Evolutionary conservation across 2,888 invertebrate genomes (phyloP).

Genomic region (Lepidochrysops patricia): DNA sequence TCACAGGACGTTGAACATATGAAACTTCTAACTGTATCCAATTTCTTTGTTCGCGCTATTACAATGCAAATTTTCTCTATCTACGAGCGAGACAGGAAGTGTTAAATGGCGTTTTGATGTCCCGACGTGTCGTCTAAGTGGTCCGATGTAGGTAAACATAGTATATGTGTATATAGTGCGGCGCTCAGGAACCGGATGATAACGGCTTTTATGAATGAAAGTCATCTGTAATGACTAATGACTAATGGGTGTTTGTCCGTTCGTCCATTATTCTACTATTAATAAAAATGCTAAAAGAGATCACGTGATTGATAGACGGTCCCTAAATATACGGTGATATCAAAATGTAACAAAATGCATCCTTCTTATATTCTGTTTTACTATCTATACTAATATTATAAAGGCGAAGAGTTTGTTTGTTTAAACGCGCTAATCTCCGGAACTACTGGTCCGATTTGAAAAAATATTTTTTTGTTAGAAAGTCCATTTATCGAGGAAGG

Average conservation of each 20-base stretch:
- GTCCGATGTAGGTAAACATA: slow-evolving; percentile 65
- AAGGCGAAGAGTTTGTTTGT: too few relatives aligned
- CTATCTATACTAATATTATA: too few relatives aligned
- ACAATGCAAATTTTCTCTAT: slow-evolving; percentile 1
- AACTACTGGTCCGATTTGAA: too few relatives aligned
- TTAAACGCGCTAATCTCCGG: too few relatives aligned
- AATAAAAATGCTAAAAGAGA: background rate
- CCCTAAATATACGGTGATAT: too few relatives aligned
- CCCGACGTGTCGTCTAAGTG: slow-evolving; percentile 64
- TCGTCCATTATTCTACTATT: slow-evolving; percentile 14
- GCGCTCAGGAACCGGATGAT: background rate
- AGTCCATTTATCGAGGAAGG: too few relatives aligned
- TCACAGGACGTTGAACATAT: too few relatives aligned
- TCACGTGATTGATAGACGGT: too few relatives aligned
- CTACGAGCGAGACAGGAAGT: slow-evolving; percentile 66
- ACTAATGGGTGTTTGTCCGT: slow-evolving; percentile 43
- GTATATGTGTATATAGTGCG: slow-evolving; percentile 38
- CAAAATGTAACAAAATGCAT: too few relatives aligned
- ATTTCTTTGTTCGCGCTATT: background rate
- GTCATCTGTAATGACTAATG: too few relatives aligned
- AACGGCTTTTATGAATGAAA: slow-evolving; percentile 16
- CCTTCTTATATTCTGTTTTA: too few relatives aligned
- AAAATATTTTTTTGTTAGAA: too few relatives aligned
- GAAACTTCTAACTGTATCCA: background rate
- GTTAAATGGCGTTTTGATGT: slow-evolving; percentile 71